A percentile compares a stretch with the other conserved stretches of the same genome.
Conservation (phyloP, 2,797 vertebrate species). For the Picus viridis region DNA sequence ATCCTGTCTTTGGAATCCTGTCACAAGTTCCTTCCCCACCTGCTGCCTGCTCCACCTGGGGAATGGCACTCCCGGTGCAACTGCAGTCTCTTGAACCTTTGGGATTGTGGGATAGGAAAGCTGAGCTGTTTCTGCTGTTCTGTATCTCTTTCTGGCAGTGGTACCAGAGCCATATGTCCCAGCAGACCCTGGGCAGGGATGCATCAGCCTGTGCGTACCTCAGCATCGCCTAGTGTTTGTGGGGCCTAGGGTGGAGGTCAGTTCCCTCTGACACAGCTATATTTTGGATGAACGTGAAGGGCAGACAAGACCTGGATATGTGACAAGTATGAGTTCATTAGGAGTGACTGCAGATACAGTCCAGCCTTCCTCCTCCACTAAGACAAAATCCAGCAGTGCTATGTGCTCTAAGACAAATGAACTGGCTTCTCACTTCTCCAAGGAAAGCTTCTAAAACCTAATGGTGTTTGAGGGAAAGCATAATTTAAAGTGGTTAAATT, state of each 20-base stretch:
- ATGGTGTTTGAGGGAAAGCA: background rate
- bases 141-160: background rate
- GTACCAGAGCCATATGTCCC: rapidly evolving
- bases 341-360: background rate
- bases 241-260: background rate
- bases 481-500: constrained; percentile 16
- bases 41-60: background rate
- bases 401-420: background rate
- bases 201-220: rapidly evolving
- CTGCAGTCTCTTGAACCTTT: background rate
- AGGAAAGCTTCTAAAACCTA: background rate
- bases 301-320: constrained; percentile 11
- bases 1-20: background rate
- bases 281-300: constrained; percentile 1
- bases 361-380: background rate
- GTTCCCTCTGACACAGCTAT: background rate
- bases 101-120: background rate
- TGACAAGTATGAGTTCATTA: constrained; percentile 53
- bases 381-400: background rate
- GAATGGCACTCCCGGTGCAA: background rate
- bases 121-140: background rate
- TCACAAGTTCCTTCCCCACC: background rate
- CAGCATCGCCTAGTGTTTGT: background rate
- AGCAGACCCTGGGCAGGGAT: background rate
- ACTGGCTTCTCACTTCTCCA: background rate